These are phyloP conservation scores for Microlaimidae sp. DNA, from an alignment of 2,888 invertebrate genomes.

Conservation along the genomic window DNA sequence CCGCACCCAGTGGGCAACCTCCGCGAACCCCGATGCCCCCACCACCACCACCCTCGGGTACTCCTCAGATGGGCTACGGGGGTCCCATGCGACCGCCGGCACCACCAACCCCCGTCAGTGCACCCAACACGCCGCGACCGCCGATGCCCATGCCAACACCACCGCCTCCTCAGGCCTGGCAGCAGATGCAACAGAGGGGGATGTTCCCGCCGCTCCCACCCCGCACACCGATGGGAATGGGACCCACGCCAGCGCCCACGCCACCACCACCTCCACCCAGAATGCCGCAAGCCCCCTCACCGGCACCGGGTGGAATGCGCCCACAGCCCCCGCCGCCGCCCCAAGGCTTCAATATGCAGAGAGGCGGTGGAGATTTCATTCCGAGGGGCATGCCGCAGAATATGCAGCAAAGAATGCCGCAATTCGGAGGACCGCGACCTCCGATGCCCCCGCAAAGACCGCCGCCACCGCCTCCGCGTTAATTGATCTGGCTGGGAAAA, in stretches of 20 bases:
- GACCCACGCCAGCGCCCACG: slow-evolving; percentile 16
- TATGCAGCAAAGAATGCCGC: slow-evolving; percentile 42
- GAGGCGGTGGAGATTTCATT: no score
- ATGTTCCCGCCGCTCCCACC: slow-evolving; percentile 9
- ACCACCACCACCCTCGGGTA: neutral
- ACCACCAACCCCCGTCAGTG: slow-evolving; percentile 11
- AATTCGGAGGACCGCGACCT: slow-evolving; percentile 4
- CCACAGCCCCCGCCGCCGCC: slow-evolving; percentile 24
- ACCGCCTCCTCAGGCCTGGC: slow-evolving; percentile 4
- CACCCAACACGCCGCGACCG: neutral
- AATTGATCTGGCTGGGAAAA: no score
- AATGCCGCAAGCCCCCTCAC: slow-evolving; percentile 38
- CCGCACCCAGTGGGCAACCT: neutral
- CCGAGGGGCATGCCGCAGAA: slow-evolving; percentile 26
- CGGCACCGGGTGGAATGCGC: slow-evolving; percentile 46
- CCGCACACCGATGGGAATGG: slow-evolving; percentile 16
- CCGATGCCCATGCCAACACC: neutral
- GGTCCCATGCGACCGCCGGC: no score
- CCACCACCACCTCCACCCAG: slow-evolving; percentile 16
- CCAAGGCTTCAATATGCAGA: slow-evolving; percentile 49
- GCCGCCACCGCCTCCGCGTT: neutral
- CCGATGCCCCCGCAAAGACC: slow-evolving; percentile 2
- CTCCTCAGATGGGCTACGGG: neutral
- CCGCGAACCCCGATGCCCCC: slow-evolving; percentile 13
- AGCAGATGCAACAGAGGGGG: neutral